Evolutionary conservation across 2,888 invertebrate genomes (phyloP).

Genomic region (Epistrophe grossulariae): DNA sequence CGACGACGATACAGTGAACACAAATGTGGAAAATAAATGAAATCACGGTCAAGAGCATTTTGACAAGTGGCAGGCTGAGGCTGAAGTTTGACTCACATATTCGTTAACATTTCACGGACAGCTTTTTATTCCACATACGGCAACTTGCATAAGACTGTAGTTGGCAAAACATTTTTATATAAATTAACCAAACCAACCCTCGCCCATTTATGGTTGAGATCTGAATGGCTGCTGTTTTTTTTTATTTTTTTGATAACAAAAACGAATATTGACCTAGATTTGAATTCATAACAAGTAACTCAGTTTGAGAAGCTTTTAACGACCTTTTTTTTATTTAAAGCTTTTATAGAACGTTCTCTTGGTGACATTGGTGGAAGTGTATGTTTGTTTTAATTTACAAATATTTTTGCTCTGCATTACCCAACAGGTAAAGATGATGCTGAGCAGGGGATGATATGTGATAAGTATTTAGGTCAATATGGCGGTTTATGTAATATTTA

Average conservation of each 20-base stretch:
- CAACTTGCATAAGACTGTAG: constrained; percentile 34
- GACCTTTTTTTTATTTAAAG: constrained; percentile 22
- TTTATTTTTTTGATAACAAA: constrained; percentile 28
- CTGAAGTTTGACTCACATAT: constrained; percentile 14
- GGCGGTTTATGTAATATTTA: too few relatives aligned
- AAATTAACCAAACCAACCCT: constrained; percentile 27
- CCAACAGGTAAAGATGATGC: constrained; percentile 2
- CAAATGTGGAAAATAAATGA: constrained; percentile 7
- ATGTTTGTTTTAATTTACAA: neutral
- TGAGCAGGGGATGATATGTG: neutral
- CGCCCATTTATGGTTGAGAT: constrained; percentile 50
- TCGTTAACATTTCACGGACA: constrained; percentile 48
- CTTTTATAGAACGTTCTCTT: constrained; percentile 4
- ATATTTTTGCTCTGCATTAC: neutral
- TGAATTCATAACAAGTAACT: constrained; percentile 22
- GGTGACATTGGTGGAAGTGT: constrained; percentile 29
- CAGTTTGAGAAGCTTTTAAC: constrained; percentile 35
- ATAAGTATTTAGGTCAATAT: neutral
- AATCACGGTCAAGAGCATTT: constrained; percentile 70
- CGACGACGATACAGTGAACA: neutral
- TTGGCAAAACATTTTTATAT: constrained; percentile 42
- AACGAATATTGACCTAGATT: constrained; percentile 53
- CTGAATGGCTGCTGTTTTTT: neutral
- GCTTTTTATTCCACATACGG: constrained; percentile 58
- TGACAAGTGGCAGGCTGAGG: constrained; percentile 44